Evolutionary conservation across 2,113 vertebrate species (phyloP).

Genomic region (Entomyzon cyanotis): DNA sequence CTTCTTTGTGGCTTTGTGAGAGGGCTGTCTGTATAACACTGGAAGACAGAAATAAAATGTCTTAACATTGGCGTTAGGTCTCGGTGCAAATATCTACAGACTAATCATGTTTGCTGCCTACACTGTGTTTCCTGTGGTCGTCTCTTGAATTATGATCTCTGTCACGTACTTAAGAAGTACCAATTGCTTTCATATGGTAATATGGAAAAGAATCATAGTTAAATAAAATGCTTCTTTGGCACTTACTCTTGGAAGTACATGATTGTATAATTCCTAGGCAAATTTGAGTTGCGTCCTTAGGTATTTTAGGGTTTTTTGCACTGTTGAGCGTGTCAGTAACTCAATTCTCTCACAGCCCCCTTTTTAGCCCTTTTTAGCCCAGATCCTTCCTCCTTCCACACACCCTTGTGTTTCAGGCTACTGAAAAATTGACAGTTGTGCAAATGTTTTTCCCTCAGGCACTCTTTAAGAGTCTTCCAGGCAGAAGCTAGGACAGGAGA

Average conservation of each 20-base stretch:
- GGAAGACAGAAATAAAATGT: background rate
- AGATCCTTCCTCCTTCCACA: background rate
- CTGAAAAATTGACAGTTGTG: background rate
- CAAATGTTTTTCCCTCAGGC: background rate
- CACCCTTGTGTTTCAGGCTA: background rate
- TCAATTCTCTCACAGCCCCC: background rate
- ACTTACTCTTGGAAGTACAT: background rate
- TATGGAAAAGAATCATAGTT: background rate
- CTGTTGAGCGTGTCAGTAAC: background rate
- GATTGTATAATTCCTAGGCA: background rate
- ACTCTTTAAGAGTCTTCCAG: background rate
- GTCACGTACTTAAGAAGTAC: background rate
- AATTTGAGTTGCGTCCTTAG: background rate
- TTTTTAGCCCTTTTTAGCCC: background rate
- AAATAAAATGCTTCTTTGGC: background rate
- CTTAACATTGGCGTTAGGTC: background rate
- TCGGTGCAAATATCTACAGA: background rate
- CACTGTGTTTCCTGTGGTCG: background rate
- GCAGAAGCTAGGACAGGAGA: background rate
- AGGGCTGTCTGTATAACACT: background rate
- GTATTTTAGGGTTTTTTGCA: background rate
- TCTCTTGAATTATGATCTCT: background rate
- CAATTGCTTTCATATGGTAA: conserved; percentile 15
- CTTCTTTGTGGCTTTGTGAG: background rate
- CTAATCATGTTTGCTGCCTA: background rate